These are phyloP conservation scores for Campoletis raptor DNA, from an alignment of 2,888 invertebrate species.

Conservation along the genomic window DNA sequence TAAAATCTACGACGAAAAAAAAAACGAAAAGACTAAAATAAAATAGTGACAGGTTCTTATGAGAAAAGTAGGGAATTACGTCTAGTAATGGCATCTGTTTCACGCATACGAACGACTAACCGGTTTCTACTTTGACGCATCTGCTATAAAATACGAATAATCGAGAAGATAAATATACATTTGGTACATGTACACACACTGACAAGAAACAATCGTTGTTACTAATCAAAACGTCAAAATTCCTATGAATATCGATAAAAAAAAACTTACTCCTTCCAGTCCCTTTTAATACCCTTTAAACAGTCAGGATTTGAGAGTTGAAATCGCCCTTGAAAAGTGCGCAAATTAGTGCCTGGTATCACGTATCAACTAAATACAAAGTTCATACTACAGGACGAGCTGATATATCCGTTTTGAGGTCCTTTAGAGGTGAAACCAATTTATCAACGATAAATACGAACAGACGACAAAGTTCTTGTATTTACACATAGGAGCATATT, in stretches of 20 bases:
- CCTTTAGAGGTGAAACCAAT: too few species aligned
- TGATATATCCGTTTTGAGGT: too few species aligned
- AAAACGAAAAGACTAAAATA: not conserved
- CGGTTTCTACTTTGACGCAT: constrained; percentile 32
- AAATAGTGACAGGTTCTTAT: not conserved
- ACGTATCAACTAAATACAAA: too few species aligned
- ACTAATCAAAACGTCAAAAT: not conserved
- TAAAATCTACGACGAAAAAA: constrained; percentile 36
- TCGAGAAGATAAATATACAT: constrained; percentile 12
- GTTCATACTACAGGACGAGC: too few species aligned
- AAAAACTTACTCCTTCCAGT: not conserved
- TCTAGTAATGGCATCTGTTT: constrained; percentile 50
- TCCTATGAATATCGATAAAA: not conserved
- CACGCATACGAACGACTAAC: constrained; percentile 26
- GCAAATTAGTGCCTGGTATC: too few species aligned
- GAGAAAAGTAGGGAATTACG: constrained; percentile 26
- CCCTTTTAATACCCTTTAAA: too few species aligned
- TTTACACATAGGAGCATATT: not conserved
- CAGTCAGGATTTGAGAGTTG: too few species aligned
- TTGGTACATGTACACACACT: not conserved
- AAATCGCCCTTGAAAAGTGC: too few species aligned
- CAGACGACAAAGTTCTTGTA: not conserved
- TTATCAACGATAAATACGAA: not conserved
- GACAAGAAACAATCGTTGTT: constrained; percentile 24
- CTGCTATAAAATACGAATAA: constrained; percentile 30